Conservation (phyloP, 2,113 vertebrate genomes). For the Sterrhoptilus dennistouni region DNA sequence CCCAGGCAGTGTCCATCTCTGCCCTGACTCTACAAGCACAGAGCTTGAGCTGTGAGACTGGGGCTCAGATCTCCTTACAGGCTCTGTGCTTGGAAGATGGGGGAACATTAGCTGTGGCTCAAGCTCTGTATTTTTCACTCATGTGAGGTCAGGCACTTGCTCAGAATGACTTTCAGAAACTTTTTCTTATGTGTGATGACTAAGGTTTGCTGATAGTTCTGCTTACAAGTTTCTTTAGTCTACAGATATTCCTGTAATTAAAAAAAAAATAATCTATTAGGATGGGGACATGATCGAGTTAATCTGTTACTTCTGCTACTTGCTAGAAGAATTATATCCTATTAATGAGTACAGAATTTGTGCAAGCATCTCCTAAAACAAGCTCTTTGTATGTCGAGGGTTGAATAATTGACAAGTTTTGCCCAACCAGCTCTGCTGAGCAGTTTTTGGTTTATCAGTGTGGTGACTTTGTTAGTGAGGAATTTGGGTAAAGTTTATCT, state of each 20-base stretch:
- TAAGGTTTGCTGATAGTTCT: background rate
- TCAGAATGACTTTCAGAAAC: background rate
- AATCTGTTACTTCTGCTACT: background rate
- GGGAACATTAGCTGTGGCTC: background rate
- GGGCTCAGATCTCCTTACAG: background rate
- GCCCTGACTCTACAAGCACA: accelerated
- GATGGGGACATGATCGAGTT: background rate
- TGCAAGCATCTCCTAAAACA: background rate
- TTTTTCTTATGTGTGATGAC: background rate
- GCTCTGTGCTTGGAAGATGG: background rate
- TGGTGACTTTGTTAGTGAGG: background rate
- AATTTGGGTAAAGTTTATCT: background rate
- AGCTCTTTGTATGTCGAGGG: background rate
- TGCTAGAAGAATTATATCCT: background rate
- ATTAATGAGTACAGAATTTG: background rate
- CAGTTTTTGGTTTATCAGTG: background rate
- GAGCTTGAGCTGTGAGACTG: background rate
- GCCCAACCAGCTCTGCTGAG: background rate
- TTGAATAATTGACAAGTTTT: background rate
- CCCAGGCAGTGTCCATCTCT: background rate
- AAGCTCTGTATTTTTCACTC: background rate
- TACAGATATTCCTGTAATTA: background rate
- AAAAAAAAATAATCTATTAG: background rate
- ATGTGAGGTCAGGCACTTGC: background rate
- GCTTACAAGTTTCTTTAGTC: background rate